Evolutionary conservation across 2,113 vertebrate genomes (phyloP).

Genomic region (Dasyprocta punctata): DNA sequence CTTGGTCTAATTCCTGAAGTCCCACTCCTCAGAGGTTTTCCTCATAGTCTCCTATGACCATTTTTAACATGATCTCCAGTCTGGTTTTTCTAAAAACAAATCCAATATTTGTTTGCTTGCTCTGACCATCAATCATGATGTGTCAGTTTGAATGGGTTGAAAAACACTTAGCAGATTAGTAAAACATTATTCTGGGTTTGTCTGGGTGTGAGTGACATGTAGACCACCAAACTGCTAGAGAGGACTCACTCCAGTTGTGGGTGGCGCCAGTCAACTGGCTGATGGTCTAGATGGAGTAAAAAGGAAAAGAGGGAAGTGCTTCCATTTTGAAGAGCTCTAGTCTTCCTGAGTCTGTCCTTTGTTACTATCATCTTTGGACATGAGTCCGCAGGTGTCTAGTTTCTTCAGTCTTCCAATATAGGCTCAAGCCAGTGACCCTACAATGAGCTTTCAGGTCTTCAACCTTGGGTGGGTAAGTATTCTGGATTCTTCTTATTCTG

Average conservation of each 20-base stretch:
- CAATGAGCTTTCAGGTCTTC: background rate
- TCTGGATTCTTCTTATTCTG: background rate
- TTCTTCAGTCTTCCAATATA: background rate
- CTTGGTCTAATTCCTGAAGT: background rate
- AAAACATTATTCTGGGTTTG: background rate
- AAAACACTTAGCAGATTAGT: background rate
- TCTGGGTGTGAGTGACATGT: background rate
- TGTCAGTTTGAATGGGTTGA: background rate
- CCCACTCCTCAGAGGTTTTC: background rate
- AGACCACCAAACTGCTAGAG: background rate
- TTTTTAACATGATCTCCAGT: background rate
- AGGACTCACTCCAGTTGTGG: background rate
- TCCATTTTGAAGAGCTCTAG: background rate
- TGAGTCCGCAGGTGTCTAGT: background rate
- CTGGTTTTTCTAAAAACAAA: background rate
- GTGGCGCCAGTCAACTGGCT: background rate
- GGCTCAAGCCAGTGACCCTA: background rate
- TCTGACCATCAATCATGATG: background rate
- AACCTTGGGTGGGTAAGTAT: background rate
- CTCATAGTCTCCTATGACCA: background rate
- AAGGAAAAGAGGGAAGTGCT: background rate
- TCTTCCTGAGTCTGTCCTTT: background rate
- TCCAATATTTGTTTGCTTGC: background rate
- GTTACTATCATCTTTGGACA: background rate
- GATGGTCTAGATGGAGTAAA: background rate